A percentile compares a stretch with the other conserved stretches of the same genome.
Evolutionary conservation across 2,797 vertebrate species (phyloP).

Genomic region (Pogoniulus pusillus): DNA sequence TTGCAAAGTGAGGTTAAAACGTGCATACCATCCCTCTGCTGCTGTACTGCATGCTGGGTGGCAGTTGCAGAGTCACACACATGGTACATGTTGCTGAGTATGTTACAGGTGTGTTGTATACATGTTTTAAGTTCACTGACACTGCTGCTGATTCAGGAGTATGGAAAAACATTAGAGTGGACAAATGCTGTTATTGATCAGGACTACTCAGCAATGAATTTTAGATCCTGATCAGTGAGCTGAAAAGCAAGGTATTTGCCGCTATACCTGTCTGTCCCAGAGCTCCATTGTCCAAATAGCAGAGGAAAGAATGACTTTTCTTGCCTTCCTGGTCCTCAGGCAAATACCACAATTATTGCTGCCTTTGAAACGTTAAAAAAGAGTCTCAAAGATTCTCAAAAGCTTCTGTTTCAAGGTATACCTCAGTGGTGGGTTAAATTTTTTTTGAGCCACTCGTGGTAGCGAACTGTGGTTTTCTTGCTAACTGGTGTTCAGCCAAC

Average conservation of each 20-base stretch:
- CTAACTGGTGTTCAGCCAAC: background rate
- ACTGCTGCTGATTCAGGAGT: background rate
- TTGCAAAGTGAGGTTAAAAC: background rate
- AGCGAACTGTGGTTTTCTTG: background rate
- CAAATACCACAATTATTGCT: background rate
- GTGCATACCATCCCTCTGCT: background rate
- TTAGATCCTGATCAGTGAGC: background rate
- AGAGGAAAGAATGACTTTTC: background rate
- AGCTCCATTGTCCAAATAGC: background rate
- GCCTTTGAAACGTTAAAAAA: background rate
- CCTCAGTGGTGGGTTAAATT: background rate
- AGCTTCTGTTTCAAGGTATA: background rate
- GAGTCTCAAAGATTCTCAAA: background rate
- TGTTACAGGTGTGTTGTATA: background rate
- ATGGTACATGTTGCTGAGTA: fast-evolving
- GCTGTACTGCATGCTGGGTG: fast-evolving
- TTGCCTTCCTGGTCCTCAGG: background rate
- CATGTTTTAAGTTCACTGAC: background rate
- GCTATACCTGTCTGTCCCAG: background rate
- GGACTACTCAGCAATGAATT: background rate
- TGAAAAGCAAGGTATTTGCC: background rate
- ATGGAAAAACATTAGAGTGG: background rate
- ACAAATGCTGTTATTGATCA: background rate
- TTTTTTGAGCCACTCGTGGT: background rate
- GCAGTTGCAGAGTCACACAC: background rate